Conservation (phyloP, 2,888 invertebrate genomes). For the Cheilosia scutellata region DNA sequence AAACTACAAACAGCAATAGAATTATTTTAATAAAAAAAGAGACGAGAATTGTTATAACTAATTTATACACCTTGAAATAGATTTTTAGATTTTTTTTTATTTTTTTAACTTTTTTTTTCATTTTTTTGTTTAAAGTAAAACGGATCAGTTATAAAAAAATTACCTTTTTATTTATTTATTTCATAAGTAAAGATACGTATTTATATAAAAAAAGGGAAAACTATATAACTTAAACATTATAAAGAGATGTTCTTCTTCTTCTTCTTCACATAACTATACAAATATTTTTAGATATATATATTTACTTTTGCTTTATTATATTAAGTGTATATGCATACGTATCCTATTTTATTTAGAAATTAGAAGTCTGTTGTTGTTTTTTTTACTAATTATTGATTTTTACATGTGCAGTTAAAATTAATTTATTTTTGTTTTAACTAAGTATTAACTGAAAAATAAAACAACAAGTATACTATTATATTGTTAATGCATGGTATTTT, state of each 20-base stretch:
- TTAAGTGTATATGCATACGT: constrained; percentile 68
- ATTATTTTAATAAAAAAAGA: constrained; percentile 34
- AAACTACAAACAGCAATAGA: constrained; percentile 43
- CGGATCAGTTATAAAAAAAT: constrained; percentile 67
- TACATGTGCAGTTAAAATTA: constrained; percentile 71
- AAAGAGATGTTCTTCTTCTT: constrained; percentile 62
- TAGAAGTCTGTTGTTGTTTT: constrained; percentile 71
- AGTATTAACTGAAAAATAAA: constrained; percentile 58
- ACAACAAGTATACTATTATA: constrained; percentile 57
- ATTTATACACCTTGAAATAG: constrained; percentile 64
- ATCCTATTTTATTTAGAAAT: constrained; percentile 73
- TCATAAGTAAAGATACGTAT: constrained; percentile 69
- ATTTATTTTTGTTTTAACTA: constrained; percentile 49
- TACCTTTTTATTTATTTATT: constrained; percentile 27
- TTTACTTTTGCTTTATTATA: constrained; percentile 55
- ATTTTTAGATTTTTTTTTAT: constrained; percentile 29
- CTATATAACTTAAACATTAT: constrained; percentile 63
- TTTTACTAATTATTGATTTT: constrained; percentile 60
- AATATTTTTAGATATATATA: constrained; percentile 61
- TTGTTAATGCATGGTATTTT: constrained; percentile 60
- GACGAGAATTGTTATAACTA: constrained; percentile 59
- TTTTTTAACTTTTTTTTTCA: constrained; percentile 9
- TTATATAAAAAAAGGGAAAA: constrained; percentile 69
- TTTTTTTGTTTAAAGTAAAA: constrained; percentile 55
- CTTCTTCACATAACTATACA: constrained; percentile 68